Base-by-base conservation (phyloP, 2,888 invertebrate species). In the Morpho achilles region DNA sequence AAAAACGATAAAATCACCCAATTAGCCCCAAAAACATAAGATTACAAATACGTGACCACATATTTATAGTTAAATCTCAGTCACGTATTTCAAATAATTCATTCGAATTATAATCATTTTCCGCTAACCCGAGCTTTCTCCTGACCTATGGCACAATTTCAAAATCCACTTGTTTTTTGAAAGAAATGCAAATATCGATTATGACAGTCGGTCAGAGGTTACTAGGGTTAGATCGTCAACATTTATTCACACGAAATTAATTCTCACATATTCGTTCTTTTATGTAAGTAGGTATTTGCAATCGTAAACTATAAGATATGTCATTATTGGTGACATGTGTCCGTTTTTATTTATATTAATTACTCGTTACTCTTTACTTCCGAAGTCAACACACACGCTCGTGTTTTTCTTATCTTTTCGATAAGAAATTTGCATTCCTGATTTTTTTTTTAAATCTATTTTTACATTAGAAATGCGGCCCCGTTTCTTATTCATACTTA, bases 101-200 rank as follows among this genome's bases (percentile, higher is more conserved):
- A 54, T 57, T 59, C 49, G 56, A 59, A 63, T 66, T 64, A 63
- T 67, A 65, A 66, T 69, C 64, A 69, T 65, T 65, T 58, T 16
- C 64, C 59, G 57, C 60, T 61, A 62, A 71, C 64, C 64, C 59
- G 48, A 67, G 71, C 81, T 92, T 91, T 91, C 90, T 91, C 87
- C 82, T 89, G 89, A 83, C 84, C 84, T 76, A 67, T 78, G 79
- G 65, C 84, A 81, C 60, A 74, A 71, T 89, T 88, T 74, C 80
- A 77, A 77, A 84, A 89, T 67, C 61, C 45, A 59, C 58, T 58
- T 58, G 9, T 64, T 80, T 71, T 73, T 71, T 73, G 64, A 76
- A 71, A 84, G 86, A 86, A 84, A 79, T 77, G 69, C 68, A 76
- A 75, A 75, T 76, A 74, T 77, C 67, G 63, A 73, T 71, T 60